A percentile compares a stretch with the other conserved stretches of the same genome.
Conservation (phyloP, 2,888 invertebrate species). For the Tinea semifulvella region DNA sequence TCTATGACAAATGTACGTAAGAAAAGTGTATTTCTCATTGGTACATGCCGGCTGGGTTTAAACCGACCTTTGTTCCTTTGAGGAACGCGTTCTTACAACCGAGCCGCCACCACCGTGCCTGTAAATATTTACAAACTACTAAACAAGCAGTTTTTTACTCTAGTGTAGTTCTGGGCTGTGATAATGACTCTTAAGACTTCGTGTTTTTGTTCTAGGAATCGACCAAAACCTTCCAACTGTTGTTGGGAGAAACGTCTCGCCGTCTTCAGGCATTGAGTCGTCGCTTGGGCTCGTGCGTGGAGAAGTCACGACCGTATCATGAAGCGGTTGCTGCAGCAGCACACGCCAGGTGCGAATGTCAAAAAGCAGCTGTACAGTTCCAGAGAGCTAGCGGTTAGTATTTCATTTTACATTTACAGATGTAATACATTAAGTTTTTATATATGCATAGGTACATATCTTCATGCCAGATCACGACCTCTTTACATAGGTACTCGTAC, state of each 20-base stretch:
- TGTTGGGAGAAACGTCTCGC: constrained; percentile 85
- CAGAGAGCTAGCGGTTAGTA: constrained; percentile 84
- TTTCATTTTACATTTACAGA: constrained; percentile 11
- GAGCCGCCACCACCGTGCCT: no score
- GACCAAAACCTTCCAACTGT: constrained; percentile 87
- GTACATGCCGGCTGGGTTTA: no score
- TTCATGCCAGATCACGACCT: no score
- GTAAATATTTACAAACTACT: no score
- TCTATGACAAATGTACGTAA: no score
- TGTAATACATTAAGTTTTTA: not conserved
- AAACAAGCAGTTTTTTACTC: no score
- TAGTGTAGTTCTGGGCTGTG: no score
- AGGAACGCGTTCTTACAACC: no score
- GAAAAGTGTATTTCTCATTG: no score
- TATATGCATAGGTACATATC: not conserved
- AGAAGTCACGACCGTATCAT: constrained; percentile 90
- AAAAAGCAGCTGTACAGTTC: constrained; percentile 89
- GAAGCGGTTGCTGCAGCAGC: constrained; percentile 82
- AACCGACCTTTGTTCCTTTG: no score
- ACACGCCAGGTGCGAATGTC: constrained; percentile 83
- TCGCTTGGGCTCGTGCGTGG: constrained; percentile 86
- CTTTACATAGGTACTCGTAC: no score
- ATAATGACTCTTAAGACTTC: no score
- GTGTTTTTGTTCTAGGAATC: constrained; percentile 82
- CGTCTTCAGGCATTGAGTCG: constrained; percentile 82